Base-by-base conservation (phyloP, 2,113 vertebrate species). In the Triplophysa tibetana region DNA sequence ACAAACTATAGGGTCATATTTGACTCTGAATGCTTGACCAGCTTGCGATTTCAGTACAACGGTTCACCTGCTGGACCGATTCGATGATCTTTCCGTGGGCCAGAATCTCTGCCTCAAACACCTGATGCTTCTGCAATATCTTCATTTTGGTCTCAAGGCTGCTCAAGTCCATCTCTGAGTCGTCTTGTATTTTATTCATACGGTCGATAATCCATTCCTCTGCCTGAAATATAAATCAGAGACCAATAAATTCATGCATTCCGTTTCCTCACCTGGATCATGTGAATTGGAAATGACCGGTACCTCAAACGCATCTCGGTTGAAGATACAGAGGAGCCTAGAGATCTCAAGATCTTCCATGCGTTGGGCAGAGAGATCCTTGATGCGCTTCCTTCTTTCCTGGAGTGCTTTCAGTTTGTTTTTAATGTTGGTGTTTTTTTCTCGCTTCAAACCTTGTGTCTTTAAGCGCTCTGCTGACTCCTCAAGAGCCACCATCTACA, bases 41-140 rank as follows among this genome's bases (percentile, higher is more conserved):
- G 17, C n/a, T 48, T 45, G 16, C 16, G 41, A 48, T 2, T 48
- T 38, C 11, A n/a, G 17, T 14, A 21, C 69, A 41, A 19, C 17
- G 2, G 7, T 84, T 76, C 4, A 93, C 96, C 95, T 89, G 90
- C 78, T 89, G 89, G 41, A 96, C 90, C 41, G 89, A 86, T 11
- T 81, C 87, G 82, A 97, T 89, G 81, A 93, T 91, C 83, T 93
- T 88, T 19, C 92, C 86, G 63, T 93, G 95, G 67, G 93, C 94
- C 84, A 94, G 87, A 86, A 97, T 94, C 87, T 98, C 96, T 7
- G 96, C 94, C 87, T 96, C 93, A 60, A 97, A 96, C 79, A 90
- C 93, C 81, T 95, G 93, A 85, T 96, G 96, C 60, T 94, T 96
- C 88, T 93, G 92, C 12, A 96, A 87, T 23, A 93, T 86, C 85